Evolutionary conservation across 2,888 invertebrate genomes (phyloP).

Genomic region (Leucophora obtusa): DNA sequence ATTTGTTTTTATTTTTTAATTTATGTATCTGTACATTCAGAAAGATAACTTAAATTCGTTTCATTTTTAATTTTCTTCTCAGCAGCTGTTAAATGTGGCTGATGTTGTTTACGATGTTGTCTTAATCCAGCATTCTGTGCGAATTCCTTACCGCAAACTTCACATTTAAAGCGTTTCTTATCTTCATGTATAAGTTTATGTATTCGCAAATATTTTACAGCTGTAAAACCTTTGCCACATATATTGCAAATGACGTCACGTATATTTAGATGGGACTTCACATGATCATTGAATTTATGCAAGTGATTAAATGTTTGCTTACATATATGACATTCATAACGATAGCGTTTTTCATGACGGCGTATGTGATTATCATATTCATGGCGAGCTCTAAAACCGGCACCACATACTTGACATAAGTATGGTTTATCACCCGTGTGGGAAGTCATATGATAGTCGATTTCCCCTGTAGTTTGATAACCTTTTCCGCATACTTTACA

Average conservation of each 20-base stretch:
- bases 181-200: slow-evolving; percentile 71
- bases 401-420: slow-evolving; percentile 67
- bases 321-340: slow-evolving; percentile 56
- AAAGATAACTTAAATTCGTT: too few relatives aligned
- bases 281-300: slow-evolving; percentile 26
- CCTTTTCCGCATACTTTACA: slow-evolving; percentile 59
- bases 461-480: slow-evolving; percentile 43
- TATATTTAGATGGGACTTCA: slow-evolving; percentile 68
- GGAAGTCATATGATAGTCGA: slow-evolving; percentile 48
- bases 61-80: slow-evolving; percentile 39
- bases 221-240: slow-evolving; percentile 69
- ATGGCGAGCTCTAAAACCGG: slow-evolving; percentile 69
- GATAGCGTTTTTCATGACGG: slow-evolving; percentile 59
- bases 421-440: slow-evolving; percentile 68
- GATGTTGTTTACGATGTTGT: slow-evolving; percentile 54
- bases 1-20: too few relatives aligned
- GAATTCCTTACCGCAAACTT: slow-evolving; percentile 70
- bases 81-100: slow-evolving; percentile 29
- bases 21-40: too few relatives aligned
- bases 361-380: slow-evolving; percentile 56
- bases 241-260: slow-evolving; percentile 70
- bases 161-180: slow-evolving; percentile 72
- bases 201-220: slow-evolving; percentile 67
- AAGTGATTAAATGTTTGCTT: slow-evolving; percentile 55
- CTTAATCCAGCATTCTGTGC: slow-evolving; percentile 71